Base-by-base conservation (phyloP, 1,140 invertebrate genomes). In the Thalassaphorura encarpata region DNA sequence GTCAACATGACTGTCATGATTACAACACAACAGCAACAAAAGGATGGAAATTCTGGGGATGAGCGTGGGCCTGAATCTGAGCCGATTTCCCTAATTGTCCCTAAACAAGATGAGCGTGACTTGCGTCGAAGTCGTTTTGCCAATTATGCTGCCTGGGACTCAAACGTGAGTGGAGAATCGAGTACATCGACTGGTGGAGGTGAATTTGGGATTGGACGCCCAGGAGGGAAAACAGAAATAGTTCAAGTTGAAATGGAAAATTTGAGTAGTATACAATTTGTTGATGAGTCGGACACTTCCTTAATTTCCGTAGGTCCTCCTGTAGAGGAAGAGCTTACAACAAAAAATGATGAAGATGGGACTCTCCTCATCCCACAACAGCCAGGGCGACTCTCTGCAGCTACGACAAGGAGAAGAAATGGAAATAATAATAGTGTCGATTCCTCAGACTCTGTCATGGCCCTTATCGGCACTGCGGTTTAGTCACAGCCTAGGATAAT, bases 401-500 rank as follows among this genome's bases (percentile, higher is more conserved):
- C 33, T 36, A n/a, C 33, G n/a, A 11, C 33, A n/a, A 36, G 54
- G 46, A 16, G 56, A 28, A 43, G 60, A 54, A 62, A 62, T 55
- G 60, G 60, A 42, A 62, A 62, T 55, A 62, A 62, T 47, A 62
- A 62, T 36, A 36, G 33, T 52, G 55, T 62, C n/a, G 55, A 62
- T 48, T 42, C 43, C 45, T 42, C 46, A 16, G 49, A 50, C 42
- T 31, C 43, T 36, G 29, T 51, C 16, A 26, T 57, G 33, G 47
- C 50, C 43, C 46, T 53, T 33, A 50, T 61, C 39, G 60, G 60
- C 18, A 62, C 60, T n/a, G 55, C 60, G 15, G 60, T 62, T 19
- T 62, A 62, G 39, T n/a, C n/a, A n/a, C n/a, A 36, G 33, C 33
- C n/a, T 36, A n/a, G n/a, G n/a, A n/a, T n/a, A n/a, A n/a, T n/a